Conservation (phyloP, 2,113 vertebrate species). For the Pseudorectes ferrugineus region DNA sequence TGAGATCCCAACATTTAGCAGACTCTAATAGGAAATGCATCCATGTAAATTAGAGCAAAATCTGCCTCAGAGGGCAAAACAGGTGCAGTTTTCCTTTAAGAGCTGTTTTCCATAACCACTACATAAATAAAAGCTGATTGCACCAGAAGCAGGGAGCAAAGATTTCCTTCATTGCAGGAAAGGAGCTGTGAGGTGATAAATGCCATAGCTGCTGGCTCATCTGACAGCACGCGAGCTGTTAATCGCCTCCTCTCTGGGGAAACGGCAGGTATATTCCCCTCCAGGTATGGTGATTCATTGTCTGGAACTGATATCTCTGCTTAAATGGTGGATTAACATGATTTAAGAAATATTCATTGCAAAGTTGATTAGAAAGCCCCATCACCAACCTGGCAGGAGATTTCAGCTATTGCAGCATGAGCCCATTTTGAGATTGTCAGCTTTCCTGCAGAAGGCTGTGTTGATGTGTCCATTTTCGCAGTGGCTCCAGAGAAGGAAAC, state of each 20-base stretch:
- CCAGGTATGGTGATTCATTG: slow-evolving; percentile 58
- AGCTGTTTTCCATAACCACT: background rate
- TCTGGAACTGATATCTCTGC: slow-evolving; percentile 60
- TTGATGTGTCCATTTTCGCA: slow-evolving; percentile 26
- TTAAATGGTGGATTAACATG: slow-evolving; percentile 60
- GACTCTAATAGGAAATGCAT: background rate
- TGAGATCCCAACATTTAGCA: background rate
- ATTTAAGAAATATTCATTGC: slow-evolving; percentile 66
- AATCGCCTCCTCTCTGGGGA: slow-evolving; percentile 48
- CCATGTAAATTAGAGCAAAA: background rate
- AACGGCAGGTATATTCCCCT: slow-evolving; percentile 53
- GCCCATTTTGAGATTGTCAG: slow-evolving; percentile 34
- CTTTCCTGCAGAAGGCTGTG: slow-evolving; percentile 29
- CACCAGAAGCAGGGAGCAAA: slow-evolving; percentile 13
- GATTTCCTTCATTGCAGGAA: slow-evolving; percentile 10
- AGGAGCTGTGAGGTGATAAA: slow-evolving; percentile 50
- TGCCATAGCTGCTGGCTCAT: background rate
- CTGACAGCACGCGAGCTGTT: slow-evolving; percentile 31
- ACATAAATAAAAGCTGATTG: slow-evolving; percentile 67
- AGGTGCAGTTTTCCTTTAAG: slow-evolving; percentile 49
- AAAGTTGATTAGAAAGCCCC: slow-evolving; percentile 67
- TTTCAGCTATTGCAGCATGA: slow-evolving; percentile 32
- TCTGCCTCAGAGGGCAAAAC: background rate
- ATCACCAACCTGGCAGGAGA: slow-evolving; percentile 51
- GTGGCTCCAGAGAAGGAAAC: background rate